Evolutionary conservation across 1,140 invertebrate species (phyloP), one percentile per base, ranked within the genome.

Genomic region (Magallana angulata): DNA sequence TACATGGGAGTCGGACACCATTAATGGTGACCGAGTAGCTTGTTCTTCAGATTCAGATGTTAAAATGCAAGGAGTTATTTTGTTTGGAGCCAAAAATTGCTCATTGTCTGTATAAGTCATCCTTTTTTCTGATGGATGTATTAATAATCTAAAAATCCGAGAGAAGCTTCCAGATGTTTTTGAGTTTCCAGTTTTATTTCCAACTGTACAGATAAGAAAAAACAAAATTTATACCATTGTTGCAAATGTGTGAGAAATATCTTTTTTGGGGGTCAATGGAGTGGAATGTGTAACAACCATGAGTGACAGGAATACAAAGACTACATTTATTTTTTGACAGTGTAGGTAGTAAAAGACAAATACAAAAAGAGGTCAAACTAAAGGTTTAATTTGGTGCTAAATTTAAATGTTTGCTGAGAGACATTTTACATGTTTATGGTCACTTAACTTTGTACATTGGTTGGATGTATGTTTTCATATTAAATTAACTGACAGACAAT

Each of bases 41-140:
- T 68, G 18, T 68, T 18, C 64, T 68, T 16, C 18, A 18, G 5
- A 24, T 8, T 68, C 64, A 18, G 64, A 68, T 68, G n/a, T 18
- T 16, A 68, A 18, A 68, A 18, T 68, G 2, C 7, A 14, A 68
- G 62, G 62, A 68, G 62, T 68, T 68, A 18, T 68, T 68, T n/a
- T 68, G 4, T 68, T 68, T 68, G 64, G 64, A 18, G 64, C 64
- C 18, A 68, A 68, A 68, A 68, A 68, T n/a, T 68, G 64, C 18
- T 68, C 64, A 16, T 68, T 68, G n/a, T 18, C 2, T 68, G 64
- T 68, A 0, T 7, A 68, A 18, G 30, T 68, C 18, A 68, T n/a
- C n/a, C 18, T 68, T 68, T 18, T 18, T 18, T 68, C 64, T 16
- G 64, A 68, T 7, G 64, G 5, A 2, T 68, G 62, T 68, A 30